Conservation (phyloP, 2,797 vertebrate species). For the Adrianichthys oophorus region DNA sequence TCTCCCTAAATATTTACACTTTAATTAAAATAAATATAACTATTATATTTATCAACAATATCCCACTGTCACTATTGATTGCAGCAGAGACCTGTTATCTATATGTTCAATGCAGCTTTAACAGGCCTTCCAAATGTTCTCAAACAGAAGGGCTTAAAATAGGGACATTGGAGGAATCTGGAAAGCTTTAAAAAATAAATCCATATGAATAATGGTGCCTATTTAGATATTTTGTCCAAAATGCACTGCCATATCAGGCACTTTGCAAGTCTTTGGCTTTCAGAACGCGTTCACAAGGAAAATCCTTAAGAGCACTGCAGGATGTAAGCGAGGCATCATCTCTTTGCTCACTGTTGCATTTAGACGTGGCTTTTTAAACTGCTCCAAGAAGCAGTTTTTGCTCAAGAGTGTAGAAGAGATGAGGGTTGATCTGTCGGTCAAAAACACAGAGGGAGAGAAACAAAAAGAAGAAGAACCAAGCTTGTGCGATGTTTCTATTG, state of each 20-base stretch:
- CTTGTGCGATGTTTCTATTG: constrained; percentile 42
- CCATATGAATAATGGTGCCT: constrained; percentile 5
- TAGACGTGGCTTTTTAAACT: constrained; percentile 25
- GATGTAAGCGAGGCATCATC: constrained; percentile 60
- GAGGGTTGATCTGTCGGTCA: constrained; percentile 27
- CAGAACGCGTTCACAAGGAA: constrained; percentile 56
- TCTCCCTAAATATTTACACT: constrained; percentile 24
- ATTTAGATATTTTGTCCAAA: constrained; percentile 35
- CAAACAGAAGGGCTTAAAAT: constrained; percentile 23
- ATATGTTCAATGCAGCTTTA: constrained; percentile 25
- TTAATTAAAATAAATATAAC: constrained; percentile 18
- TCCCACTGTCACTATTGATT: constrained; percentile 17
- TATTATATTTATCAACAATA: constrained; percentile 36
- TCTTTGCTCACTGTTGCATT: constrained; percentile 40
- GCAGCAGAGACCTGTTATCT: constrained; percentile 14
- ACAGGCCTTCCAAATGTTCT: constrained; percentile 21
- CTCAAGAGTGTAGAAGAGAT: constrained; percentile 24
- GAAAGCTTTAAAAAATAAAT: constrained; percentile 25
- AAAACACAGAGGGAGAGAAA: constrained; percentile 2
- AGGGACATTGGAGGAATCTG: background rate
- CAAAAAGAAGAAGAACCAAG: constrained; percentile 4
- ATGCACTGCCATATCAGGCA: constrained; percentile 71
- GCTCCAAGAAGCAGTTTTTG: constrained; percentile 31
- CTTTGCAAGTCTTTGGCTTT: constrained; percentile 79
- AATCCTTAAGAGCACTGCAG: constrained; percentile 68